A percentile compares a stretch with the other conserved stretches of the same genome.
Evolutionary conservation across 2,888 invertebrate species (phyloP).

Genomic region (Arenicola marina): DNA sequence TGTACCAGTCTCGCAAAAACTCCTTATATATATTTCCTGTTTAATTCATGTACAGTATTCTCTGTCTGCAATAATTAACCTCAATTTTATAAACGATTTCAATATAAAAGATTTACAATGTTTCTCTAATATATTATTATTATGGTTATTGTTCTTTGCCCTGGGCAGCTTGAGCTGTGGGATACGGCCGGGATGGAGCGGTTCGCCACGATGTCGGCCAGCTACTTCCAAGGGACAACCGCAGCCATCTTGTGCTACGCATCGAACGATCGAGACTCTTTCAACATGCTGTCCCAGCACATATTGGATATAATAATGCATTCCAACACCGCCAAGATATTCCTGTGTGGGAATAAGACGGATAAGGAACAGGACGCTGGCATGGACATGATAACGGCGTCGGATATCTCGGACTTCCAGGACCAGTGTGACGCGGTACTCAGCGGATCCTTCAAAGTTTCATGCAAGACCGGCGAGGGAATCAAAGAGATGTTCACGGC

Average conservation of each 20-base stretch:
- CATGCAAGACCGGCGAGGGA: slow-evolving; percentile 85
- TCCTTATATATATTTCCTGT: too few species aligned
- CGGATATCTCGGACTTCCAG: slow-evolving; percentile 66
- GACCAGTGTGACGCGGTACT: slow-evolving; percentile 88
- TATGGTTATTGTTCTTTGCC: too few species aligned
- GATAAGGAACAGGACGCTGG: slow-evolving; percentile 71
- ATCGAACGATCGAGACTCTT: slow-evolving; percentile 86
- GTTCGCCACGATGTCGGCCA: slow-evolving; percentile 91
- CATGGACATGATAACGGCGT: slow-evolving; percentile 63
- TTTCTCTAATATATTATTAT: too few species aligned
- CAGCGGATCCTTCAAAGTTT: slow-evolving; percentile 85
- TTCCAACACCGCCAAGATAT: slow-evolving; percentile 93
- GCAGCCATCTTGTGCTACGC: slow-evolving; percentile 92
- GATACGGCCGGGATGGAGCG: slow-evolving; percentile 97
- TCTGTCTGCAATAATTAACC: too few species aligned
- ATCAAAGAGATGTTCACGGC: slow-evolving; percentile 88
- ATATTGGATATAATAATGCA: slow-evolving; percentile 90
- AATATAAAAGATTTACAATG: too few species aligned
- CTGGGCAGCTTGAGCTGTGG: slow-evolving; percentile 83
- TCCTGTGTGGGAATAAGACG: slow-evolving; percentile 89
- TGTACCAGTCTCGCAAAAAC: too few species aligned
- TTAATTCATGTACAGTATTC: too few species aligned
- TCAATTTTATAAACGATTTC: too few species aligned
- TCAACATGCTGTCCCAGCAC: slow-evolving; percentile 89
- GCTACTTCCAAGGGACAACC: slow-evolving; percentile 94